phyloP scores from a whole-genome alignment of 2,888 invertebrate species.

The Agriotes lineatus region DNA sequence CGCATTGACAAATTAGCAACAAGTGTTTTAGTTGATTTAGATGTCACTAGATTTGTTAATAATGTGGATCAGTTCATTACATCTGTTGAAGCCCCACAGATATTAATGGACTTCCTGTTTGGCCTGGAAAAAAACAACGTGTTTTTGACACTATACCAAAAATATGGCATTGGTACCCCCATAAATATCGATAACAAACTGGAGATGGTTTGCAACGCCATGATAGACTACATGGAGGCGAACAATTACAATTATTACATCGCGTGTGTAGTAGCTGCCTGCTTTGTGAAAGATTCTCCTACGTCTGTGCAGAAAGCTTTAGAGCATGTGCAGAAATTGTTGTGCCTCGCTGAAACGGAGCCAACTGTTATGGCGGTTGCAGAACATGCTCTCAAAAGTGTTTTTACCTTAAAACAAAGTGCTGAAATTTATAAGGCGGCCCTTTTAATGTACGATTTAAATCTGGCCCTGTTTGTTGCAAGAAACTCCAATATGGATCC shows the following conservation, averaged over 20 bases:
- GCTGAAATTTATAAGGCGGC: constrained; percentile 86
- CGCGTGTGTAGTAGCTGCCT: constrained; percentile 59
- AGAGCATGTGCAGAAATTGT: constrained; percentile 21
- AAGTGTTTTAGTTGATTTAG: constrained; percentile 89
- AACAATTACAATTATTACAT: constrained; percentile 49
- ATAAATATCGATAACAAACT: constrained; percentile 66
- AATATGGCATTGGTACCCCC: constrained; percentile 66
- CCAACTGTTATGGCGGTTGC: constrained; percentile 7
- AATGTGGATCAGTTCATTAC: constrained; percentile 78
- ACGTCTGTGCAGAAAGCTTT: constrained; percentile 55
- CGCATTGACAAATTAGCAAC: constrained; percentile 89
- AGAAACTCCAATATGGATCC: constrained; percentile 93
- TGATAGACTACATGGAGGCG: constrained; percentile 68
- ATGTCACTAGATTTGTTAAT: constrained; percentile 76
- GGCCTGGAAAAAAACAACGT: constrained; percentile 84
- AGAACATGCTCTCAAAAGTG: constrained; percentile 77
- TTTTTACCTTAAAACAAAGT: constrained; percentile 81
- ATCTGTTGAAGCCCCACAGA: constrained; percentile 67
- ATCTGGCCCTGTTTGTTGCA: constrained; percentile 86
- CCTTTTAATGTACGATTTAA: constrained; percentile 90
- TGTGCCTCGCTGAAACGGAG: not conserved
- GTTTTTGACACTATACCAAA: constrained; percentile 79
- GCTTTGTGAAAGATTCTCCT: constrained; percentile 78
- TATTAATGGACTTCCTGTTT: constrained; percentile 83
- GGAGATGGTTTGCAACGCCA: constrained; percentile 68